These are phyloP conservation scores for Novumbra hubbsi DNA, from an alignment of 2,797 vertebrate species.

Conservation along the genomic window DNA sequence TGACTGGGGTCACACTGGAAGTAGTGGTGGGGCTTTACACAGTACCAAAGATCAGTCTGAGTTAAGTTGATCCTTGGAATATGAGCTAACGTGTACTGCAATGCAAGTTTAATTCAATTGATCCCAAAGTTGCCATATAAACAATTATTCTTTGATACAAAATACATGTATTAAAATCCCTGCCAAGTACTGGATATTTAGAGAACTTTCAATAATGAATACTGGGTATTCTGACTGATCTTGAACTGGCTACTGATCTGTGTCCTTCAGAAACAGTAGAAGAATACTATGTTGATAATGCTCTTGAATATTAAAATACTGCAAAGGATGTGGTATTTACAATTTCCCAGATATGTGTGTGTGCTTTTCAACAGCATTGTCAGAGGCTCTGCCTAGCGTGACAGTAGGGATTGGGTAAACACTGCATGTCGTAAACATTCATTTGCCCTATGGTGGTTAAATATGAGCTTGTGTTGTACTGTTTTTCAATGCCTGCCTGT, in stretches of 20 bases:
- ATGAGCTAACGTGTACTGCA: no score
- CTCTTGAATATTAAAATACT: constrained; percentile 36
- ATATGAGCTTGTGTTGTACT: constrained; percentile 68
- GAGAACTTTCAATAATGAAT: constrained; percentile 55
- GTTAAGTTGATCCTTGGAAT: no score
- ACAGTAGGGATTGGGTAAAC: constrained; percentile 48
- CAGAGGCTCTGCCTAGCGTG: constrained; percentile 16
- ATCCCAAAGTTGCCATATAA: constrained; percentile 44
- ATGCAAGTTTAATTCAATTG: no score
- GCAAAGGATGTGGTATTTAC: constrained; percentile 35
- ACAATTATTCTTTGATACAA: constrained; percentile 27
- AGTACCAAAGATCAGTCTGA: no score
- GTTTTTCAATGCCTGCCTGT: constrained; percentile 71
- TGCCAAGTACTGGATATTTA: not conserved
- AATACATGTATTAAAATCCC: constrained; percentile 3
- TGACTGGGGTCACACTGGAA: no score
- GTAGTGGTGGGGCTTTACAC: no score
- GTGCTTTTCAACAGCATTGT: constrained; percentile 34
- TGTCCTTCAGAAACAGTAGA: constrained; percentile 35
- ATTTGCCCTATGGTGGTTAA: constrained; percentile 67
- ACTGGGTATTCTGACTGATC: constrained; percentile 63
- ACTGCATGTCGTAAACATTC: constrained; percentile 74
- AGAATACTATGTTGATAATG: constrained; percentile 25
- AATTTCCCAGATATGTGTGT: constrained; percentile 20
- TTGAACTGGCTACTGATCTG: constrained; percentile 33